Percentiles rank a stretch among this genome's conserved stretches.
phyloP scores from a whole-genome alignment of 1,140 invertebrate species.

The Anoplolepis gracilipes region DNA sequence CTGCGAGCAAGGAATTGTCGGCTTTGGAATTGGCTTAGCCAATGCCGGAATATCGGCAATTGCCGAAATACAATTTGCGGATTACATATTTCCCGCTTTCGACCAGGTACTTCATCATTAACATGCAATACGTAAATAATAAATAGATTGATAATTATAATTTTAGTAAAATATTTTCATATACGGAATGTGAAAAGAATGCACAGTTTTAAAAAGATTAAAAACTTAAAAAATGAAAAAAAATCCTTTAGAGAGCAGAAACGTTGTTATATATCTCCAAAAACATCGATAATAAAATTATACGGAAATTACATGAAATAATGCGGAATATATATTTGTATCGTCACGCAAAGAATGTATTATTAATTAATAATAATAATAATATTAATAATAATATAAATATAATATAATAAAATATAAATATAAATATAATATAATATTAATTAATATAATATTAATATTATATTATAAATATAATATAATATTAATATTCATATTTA shows the following conservation, averaged over 20 bases:
- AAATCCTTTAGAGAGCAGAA: neutral
- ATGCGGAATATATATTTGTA: neutral
- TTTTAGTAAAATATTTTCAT: neutral
- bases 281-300: too few relatives aligned
- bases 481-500: too few relatives aligned
- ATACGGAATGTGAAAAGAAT: neutral
- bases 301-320: neutral
- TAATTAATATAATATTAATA: too few relatives aligned
- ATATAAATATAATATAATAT: too few relatives aligned
- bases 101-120: conserved; percentile 93
- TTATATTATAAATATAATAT: too few relatives aligned
- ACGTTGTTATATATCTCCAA: too few relatives aligned
- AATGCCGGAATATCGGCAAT: conserved; percentile 96
- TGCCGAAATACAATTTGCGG: conserved; percentile 99
- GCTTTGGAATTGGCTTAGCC: conserved; percentile 98
- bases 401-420: too few relatives aligned
- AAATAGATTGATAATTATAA: neutral
- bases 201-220: neutral
- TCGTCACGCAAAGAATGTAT: neutral
- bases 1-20: conserved; percentile 99
- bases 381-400: too few relatives aligned
- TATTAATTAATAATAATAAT: too few relatives aligned
- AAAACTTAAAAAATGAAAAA: neutral
- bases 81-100: conserved; percentile 99
- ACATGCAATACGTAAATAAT: neutral